Conservation (phyloP, 2,113 vertebrate species). For the Rattus rattus region DNA sequence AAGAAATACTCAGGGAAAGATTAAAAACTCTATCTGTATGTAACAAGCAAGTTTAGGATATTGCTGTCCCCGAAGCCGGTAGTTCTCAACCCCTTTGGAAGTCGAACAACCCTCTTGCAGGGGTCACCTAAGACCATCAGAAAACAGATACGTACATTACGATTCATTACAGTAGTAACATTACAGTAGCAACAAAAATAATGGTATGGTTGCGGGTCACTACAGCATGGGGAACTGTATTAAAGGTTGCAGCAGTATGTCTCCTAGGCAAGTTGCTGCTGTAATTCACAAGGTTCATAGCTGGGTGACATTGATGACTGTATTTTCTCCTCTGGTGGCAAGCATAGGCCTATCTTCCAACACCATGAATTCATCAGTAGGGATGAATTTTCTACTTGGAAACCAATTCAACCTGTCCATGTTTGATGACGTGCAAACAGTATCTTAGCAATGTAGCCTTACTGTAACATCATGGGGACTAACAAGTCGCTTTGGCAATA, state of each 20-base stretch:
- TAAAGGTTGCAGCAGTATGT: not conserved
- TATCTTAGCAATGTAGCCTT: not conserved
- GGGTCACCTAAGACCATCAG: not conserved
- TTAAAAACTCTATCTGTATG: not conserved
- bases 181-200: not conserved
- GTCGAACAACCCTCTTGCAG: not conserved
- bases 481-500: not conserved
- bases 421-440: not conserved
- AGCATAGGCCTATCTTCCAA: not conserved
- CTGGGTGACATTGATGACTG: not conserved
- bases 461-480: not conserved
- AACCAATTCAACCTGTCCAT: not conserved
- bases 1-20: not conserved
- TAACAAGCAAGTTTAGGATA: not conserved
- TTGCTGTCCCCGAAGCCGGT: not conserved
- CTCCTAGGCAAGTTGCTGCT: not conserved
- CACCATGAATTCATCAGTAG: too few relatives aligned
- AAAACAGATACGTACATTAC: not conserved
- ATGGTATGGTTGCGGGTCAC: not conserved
- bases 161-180: not conserved
- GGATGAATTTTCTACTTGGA: not conserved
- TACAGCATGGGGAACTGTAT: not conserved
- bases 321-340: not conserved
- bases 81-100: not conserved
- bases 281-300: not conserved